These are phyloP conservation scores for Entelurus aequoreus DNA, from an alignment of 2,113 vertebrate species.

Conservation along the genomic window DNA sequence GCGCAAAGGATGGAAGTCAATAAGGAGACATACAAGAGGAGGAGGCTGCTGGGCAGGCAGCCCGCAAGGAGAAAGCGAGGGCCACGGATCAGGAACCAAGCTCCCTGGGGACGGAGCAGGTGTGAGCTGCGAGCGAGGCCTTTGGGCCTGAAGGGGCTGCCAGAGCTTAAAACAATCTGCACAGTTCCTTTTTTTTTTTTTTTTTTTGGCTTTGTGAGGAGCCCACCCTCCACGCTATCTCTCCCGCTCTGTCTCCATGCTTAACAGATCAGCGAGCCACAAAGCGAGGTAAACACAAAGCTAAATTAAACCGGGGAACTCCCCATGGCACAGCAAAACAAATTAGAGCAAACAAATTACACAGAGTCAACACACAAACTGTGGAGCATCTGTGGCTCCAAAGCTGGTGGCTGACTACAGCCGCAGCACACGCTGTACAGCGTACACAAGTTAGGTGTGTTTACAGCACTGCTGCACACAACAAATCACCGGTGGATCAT, in stretches of 20 bases:
- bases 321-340: conserved; percentile 94
- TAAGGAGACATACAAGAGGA: conserved; percentile 12
- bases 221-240: conserved; percentile 67
- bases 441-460: conserved; percentile 1
- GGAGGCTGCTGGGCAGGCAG: conserved; percentile 48
- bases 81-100: conserved; percentile 94
- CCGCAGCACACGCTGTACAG: conserved; percentile 19
- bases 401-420: conserved; percentile 53
- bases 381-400: conserved; percentile 95
- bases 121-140: conserved; percentile 96
- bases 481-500: too few species aligned
- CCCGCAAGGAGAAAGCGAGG: conserved; percentile 72
- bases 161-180: conserved; percentile 98
- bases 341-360: conserved; percentile 99
- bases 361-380: conserved; percentile 99
- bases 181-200: conserved; percentile 82
- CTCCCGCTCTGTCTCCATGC: conserved; percentile 44
- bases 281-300: conserved; percentile 97
- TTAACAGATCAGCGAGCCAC: conserved; percentile 97
- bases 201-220: conserved; percentile 77
- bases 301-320: conserved; percentile 99
- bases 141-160: conserved; percentile 93
- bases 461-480: conserved; percentile 3
- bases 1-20: conserved; percentile 8
- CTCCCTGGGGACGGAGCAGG: conserved; percentile 96